Evolutionary conservation across 2,113 vertebrate species (phyloP).

Genomic region (Triplophysa rosa): DNA sequence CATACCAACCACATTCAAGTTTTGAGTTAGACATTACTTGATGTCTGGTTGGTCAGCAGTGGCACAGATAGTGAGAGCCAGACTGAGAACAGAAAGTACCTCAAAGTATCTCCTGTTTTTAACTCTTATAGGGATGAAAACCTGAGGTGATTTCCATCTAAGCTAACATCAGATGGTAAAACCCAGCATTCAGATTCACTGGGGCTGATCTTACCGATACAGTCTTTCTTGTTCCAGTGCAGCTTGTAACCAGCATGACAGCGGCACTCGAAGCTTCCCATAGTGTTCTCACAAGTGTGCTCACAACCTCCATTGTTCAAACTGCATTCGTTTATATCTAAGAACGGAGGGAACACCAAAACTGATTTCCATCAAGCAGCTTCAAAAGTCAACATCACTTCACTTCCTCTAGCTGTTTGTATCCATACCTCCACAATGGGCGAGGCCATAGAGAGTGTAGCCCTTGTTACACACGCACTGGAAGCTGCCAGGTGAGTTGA

Average conservation of each 20-base stretch:
- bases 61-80: slow-evolving; percentile 61
- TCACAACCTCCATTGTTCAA: slow-evolving; percentile 92
- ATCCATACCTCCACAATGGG: slow-evolving; percentile 92
- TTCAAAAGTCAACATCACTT: neutral
- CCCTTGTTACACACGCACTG: slow-evolving; percentile 89
- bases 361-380: neutral
- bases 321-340: slow-evolving; percentile 95
- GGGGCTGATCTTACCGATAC: slow-evolving; percentile 85
- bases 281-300: slow-evolving; percentile 87
- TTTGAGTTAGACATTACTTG: slow-evolving; percentile 35
- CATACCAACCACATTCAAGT: neutral
- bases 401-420: neutral
- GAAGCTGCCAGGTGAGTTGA: slow-evolving; percentile 91
- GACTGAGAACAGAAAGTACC: slow-evolving; percentile 67
- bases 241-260: slow-evolving; percentile 87
- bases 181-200: slow-evolving; percentile 16
- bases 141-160: slow-evolving; percentile 31
- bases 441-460: slow-evolving; percentile 90
- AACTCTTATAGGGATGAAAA: slow-evolving; percentile 51
- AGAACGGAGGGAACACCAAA: slow-evolving; percentile 36
- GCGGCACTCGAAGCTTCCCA: slow-evolving; percentile 86
- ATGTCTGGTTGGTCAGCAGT: slow-evolving; percentile 60
- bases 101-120: slow-evolving; percentile 95
- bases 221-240: slow-evolving; percentile 98
- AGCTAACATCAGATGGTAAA: slow-evolving; percentile 13